These are phyloP conservation scores for Sympetrum striolatum DNA, from an alignment of 2,888 invertebrate genomes.

Conservation along the genomic window DNA sequence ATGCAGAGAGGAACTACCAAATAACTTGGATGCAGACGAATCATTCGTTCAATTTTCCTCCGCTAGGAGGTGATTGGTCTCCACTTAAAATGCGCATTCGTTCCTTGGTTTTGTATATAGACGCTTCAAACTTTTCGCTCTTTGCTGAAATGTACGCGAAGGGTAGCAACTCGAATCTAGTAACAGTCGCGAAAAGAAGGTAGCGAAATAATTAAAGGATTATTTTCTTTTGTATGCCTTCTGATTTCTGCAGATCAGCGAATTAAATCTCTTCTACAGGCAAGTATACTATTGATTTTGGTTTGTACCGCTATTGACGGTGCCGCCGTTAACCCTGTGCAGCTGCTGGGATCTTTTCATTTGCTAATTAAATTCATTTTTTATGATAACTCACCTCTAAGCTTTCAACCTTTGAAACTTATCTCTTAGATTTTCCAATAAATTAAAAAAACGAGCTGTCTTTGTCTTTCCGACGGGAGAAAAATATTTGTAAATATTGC, in stretches of 20 bases:
- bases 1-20: neutral
- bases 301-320: constrained; percentile 38
- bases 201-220: neutral
- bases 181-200: neutral
- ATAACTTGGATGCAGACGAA: neutral
- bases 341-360: neutral
- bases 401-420: neutral
- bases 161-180: neutral
- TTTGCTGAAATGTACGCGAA: neutral
- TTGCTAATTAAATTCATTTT: neutral
- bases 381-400: neutral
- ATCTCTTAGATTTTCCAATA: too few relatives aligned
- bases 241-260: constrained; percentile 20
- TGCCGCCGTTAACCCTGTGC: constrained; percentile 33
- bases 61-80: constrained; percentile 15
- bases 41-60: constrained; percentile 8
- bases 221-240: neutral
- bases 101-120: constrained; percentile 30
- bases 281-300: constrained; percentile 43
- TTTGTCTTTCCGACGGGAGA: too few relatives aligned
- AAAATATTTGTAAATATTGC: neutral
- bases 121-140: constrained; percentile 1
- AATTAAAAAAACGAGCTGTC: too few relatives aligned
- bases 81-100: constrained; percentile 34
- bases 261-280: constrained; percentile 16